Evolutionary conservation across 2,797 vertebrate genomes (phyloP).

Genomic region (Lepilemur septentrionalis): DNA sequence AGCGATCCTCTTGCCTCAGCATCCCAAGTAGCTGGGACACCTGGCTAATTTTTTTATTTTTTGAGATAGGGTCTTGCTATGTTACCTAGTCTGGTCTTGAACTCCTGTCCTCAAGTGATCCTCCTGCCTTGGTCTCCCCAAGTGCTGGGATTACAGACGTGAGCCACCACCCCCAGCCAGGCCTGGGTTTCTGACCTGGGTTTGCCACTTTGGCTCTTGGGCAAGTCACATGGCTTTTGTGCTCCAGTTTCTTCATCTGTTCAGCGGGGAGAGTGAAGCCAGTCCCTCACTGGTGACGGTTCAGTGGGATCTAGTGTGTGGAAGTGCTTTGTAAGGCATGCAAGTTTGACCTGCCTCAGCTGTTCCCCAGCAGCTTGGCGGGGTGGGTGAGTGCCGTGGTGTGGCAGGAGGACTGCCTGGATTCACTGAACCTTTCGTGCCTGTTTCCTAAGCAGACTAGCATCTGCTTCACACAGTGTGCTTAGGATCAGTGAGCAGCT

Average conservation of each 20-base stretch:
- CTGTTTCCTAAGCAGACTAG: neutral
- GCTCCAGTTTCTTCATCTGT: neutral
- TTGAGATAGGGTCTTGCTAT: neutral
- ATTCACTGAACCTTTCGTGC: accelerated
- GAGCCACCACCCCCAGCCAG: neutral
- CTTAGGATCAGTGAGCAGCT: neutral
- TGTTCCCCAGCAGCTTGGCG: accelerated
- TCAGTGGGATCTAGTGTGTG: accelerated
- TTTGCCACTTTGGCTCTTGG: neutral
- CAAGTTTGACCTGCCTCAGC: accelerated
- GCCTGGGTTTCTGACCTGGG: neutral
- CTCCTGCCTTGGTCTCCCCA: neutral
- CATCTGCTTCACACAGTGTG: too few relatives aligned
- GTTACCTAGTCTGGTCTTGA: neutral
- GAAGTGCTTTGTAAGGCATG: neutral
- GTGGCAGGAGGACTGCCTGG: neutral
- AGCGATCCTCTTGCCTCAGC: neutral
- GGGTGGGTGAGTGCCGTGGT: accelerated
- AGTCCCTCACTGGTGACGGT: neutral
- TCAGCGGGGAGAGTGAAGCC: neutral
- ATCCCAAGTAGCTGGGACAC: neutral
- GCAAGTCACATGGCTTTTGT: accelerated
- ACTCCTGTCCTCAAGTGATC: neutral
- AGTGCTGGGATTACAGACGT: neutral
- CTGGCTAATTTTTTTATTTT: neutral